phyloP scores from a whole-genome alignment of 1,140 invertebrate species.

The Cyrtorhinus lividipennis region DNA sequence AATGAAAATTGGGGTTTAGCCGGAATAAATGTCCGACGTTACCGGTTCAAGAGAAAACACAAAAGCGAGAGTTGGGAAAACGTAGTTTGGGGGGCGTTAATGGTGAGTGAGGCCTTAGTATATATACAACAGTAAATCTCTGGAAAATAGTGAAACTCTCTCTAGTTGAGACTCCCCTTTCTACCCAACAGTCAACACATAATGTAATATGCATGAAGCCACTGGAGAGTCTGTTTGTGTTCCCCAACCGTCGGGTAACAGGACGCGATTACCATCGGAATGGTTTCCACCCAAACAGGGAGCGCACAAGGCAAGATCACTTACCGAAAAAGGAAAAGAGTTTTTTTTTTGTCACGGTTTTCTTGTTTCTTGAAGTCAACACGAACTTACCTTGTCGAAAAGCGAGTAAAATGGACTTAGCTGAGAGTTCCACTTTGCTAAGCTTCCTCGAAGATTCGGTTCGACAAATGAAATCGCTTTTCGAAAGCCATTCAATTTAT shows the following conservation, averaged over 20 bases:
- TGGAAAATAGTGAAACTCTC: background rate
- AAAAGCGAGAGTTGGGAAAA: background rate
- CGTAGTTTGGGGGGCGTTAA: background rate
- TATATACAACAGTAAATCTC: background rate
- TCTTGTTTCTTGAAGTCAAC: too few species aligned
- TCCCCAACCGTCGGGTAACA: background rate
- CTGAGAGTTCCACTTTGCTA: too few species aligned
- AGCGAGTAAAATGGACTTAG: too few species aligned
- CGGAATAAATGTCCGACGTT: background rate
- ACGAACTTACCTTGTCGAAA: too few species aligned
- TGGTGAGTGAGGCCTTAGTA: background rate
- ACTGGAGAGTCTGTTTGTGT: background rate
- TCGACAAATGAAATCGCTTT: too few species aligned
- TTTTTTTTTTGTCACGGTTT: too few species aligned
- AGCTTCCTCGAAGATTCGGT: too few species aligned
- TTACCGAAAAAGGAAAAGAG: too few species aligned
- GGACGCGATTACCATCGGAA: background rate
- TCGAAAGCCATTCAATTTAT: too few species aligned
- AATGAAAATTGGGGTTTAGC: background rate
- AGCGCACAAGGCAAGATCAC: too few species aligned
- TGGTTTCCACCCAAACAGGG: background rate
- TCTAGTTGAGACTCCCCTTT: too few species aligned
- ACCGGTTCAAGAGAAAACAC: background rate
- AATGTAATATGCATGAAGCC: background rate
- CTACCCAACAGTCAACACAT: background rate